Conservation (phyloP, 1,140 invertebrate genomes). For the Drosophila lowei region DNA sequence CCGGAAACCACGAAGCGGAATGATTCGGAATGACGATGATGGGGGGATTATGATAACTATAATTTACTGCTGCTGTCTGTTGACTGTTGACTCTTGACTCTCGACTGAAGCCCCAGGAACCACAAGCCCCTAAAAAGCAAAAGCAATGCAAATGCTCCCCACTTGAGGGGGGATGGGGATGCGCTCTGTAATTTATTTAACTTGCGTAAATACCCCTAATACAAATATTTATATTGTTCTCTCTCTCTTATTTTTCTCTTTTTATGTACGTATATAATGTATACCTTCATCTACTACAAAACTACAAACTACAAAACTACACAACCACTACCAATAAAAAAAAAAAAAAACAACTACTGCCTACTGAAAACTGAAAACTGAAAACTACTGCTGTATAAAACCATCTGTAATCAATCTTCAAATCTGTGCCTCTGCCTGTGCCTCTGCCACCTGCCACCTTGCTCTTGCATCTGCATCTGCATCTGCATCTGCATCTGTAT, state of each 20-base stretch:
- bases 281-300: constrained; percentile 75
- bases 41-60: constrained; percentile 33
- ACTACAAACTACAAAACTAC: constrained; percentile 32
- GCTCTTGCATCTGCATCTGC: constrained; percentile 37
- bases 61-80: constrained; percentile 13
- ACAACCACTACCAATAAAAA: constrained; percentile 63
- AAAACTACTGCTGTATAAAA: constrained; percentile 60
- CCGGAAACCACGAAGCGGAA: not conserved
- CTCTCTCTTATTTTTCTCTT: constrained; percentile 81
- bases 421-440: constrained; percentile 64
- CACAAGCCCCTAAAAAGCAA: constrained; percentile 8
- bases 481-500: constrained; percentile 21
- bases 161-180: constrained; percentile 2
- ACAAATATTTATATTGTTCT: constrained; percentile 80
- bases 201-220: constrained; percentile 68
- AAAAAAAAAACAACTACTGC: constrained; percentile 26
- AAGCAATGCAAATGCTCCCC: constrained; percentile 53
- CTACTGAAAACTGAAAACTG: too few species aligned
- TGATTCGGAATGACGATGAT: constrained; percentile 3
- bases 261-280: constrained; percentile 67
- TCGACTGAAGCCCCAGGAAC: constrained; percentile 16
- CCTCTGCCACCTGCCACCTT: constrained; percentile 20
- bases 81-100: constrained; percentile 32
- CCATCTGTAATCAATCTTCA: constrained; percentile 69
- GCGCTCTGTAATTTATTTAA: constrained; percentile 72